Conservation (phyloP, 2,797 vertebrate species). For the Brachymystax lenok region DNA sequence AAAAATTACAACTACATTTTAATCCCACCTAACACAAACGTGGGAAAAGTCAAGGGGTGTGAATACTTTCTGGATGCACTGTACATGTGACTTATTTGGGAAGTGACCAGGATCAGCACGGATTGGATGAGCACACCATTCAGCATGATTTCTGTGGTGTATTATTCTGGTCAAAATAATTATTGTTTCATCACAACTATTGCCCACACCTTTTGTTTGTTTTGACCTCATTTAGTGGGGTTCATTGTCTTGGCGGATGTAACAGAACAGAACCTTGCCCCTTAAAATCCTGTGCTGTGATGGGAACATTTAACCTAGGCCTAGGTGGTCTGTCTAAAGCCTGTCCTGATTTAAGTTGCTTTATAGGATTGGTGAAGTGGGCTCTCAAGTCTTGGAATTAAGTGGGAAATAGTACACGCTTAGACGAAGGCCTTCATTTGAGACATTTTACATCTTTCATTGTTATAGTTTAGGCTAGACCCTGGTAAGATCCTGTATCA, state of each 20-base stretch:
- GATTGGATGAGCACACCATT: too few relatives aligned
- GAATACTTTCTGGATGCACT: too few relatives aligned
- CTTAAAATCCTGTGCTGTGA: neutral
- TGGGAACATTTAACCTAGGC: conserved; percentile 9
- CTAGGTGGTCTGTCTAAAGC: conserved; percentile 13
- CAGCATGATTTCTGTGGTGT: too few relatives aligned
- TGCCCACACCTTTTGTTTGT: neutral
- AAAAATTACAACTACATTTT: too few relatives aligned
- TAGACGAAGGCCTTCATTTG: conserved; percentile 1
- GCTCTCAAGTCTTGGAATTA: conserved; percentile 48
- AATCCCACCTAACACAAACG: too few relatives aligned
- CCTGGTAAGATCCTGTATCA: neutral
- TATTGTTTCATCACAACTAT: neutral
- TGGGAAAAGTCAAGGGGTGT: too few relatives aligned
- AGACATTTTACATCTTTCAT: neutral
- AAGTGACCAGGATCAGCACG: too few relatives aligned
- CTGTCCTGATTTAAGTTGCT: conserved; percentile 36
- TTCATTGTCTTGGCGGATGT: neutral
- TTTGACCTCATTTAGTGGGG: neutral
- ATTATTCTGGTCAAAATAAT: neutral
- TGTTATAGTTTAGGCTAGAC: conserved; percentile 26
- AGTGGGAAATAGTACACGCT: conserved; percentile 39
- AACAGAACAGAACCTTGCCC: neutral
- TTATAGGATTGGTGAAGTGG: conserved; percentile 35
- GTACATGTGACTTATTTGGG: too few relatives aligned